Percentiles rank a stretch among this genome's conserved stretches.
These are phyloP conservation scores for Chlorospingus flavigularis DNA, from an alignment of 2,797 vertebrate genomes.

Conservation along the genomic window DNA sequence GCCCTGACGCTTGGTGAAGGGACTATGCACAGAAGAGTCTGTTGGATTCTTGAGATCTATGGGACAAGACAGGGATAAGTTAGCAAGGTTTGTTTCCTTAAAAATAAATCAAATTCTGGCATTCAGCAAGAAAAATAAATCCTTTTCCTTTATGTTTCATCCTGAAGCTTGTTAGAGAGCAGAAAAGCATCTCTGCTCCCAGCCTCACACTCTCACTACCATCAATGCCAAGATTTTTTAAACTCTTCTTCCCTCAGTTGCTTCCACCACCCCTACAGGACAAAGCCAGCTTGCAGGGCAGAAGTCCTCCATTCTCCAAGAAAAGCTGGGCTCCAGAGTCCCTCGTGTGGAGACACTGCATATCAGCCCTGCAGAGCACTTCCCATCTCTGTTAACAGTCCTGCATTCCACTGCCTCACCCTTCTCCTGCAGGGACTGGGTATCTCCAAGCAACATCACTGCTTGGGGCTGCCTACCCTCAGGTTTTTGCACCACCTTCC, in stretches of 20 bases:
- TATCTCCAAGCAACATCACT: neutral
- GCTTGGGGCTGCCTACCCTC: neutral
- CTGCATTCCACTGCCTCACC: neutral
- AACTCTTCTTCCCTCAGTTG: neutral
- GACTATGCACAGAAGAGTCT: slow-evolving; percentile 85
- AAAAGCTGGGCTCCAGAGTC: neutral
- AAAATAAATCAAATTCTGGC: neutral
- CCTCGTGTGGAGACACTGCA: neutral
- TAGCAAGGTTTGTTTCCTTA: neutral
- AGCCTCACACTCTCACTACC: rapidly evolving
- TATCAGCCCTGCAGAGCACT: neutral
- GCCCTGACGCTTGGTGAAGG: slow-evolving; percentile 92
- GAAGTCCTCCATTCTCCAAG: neutral
- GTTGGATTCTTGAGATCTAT: slow-evolving; percentile 89
- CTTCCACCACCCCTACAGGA: neutral
- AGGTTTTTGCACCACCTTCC: neutral
- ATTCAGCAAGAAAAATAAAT: neutral
- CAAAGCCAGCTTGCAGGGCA: neutral
- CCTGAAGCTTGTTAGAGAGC: neutral
- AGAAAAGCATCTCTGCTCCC: neutral
- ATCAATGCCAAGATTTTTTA: rapidly evolving
- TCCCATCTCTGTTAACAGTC: neutral
- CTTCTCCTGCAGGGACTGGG: neutral
- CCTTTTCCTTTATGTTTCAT: neutral
- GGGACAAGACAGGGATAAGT: neutral